Conservation (phyloP, 92 coral and sea anemone species). For the Plumapathes pennacea region DNA sequence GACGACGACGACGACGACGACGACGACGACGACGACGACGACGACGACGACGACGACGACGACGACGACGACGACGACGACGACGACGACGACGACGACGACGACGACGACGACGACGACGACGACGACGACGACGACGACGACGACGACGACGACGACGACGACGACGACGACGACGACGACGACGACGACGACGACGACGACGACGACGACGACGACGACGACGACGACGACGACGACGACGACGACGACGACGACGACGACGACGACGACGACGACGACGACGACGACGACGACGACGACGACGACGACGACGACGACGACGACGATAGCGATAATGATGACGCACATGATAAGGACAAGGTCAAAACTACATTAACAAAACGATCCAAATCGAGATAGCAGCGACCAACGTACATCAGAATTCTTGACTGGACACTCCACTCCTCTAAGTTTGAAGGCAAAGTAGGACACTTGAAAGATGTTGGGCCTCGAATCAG, state of each 20-base stretch:
- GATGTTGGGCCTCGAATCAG: conserved; percentile 87
- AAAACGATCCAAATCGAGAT: neutral
- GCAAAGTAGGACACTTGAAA: conserved; percentile 86
- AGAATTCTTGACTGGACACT: conserved; percentile 75
- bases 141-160: neutral
- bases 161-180: neutral
- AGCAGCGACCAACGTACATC: conserved; percentile 28
- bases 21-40: neutral
- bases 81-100: neutral
- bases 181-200: neutral
- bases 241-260: neutral
- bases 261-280: neutral
- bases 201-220: neutral
- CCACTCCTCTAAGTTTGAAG: conserved; percentile 75
- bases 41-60: neutral
- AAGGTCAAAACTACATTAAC: too few species aligned
- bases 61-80: neutral
- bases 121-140: neutral
- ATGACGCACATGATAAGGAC: neutral
- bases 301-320: neutral
- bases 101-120: neutral
- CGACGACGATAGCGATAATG: neutral
- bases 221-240: neutral
- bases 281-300: neutral
- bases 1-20: neutral